Evolutionary conservation across 2,113 vertebrate genomes (phyloP).

Genomic region (Neofelis nebulosa): DNA sequence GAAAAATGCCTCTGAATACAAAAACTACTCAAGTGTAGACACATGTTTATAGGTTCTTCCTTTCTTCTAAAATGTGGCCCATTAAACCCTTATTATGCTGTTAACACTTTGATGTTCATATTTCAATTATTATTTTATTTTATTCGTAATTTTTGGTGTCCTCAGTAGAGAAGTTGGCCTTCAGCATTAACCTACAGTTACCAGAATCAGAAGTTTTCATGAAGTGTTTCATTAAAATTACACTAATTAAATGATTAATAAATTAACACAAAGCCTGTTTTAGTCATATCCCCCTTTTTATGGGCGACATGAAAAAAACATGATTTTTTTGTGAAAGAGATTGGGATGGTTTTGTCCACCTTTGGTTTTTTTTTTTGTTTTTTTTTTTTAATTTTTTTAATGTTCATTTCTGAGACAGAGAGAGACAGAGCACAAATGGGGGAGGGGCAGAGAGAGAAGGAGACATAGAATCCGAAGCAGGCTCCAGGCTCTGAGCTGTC

Average conservation of each 20-base stretch:
- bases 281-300: background rate
- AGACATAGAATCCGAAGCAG: too few relatives aligned
- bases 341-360: background rate
- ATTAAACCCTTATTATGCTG: background rate
- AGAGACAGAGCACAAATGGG: too few relatives aligned
- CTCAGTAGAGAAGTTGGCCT: background rate
- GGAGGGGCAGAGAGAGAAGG: too few relatives aligned
- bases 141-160: background rate
- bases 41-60: rapidly evolving
- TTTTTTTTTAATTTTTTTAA: too few relatives aligned
- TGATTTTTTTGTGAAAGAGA: background rate
- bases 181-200: background rate
- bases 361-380: background rate
- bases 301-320: background rate
- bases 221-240: background rate
- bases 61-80: background rate
- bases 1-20: background rate
- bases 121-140: background rate
- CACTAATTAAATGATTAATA: background rate
- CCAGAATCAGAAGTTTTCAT: background rate
- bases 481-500: too few relatives aligned
- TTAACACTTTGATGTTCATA: background rate
- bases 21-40: background rate
- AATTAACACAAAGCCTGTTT: background rate
- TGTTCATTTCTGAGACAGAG: too few relatives aligned